Percentiles rank a stretch among this genome's conserved stretches.
These are phyloP conservation scores for Lepidiolamprologus cunningtoni DNA, from an alignment of 2,113 vertebrate genomes.

Conservation along the genomic window DNA sequence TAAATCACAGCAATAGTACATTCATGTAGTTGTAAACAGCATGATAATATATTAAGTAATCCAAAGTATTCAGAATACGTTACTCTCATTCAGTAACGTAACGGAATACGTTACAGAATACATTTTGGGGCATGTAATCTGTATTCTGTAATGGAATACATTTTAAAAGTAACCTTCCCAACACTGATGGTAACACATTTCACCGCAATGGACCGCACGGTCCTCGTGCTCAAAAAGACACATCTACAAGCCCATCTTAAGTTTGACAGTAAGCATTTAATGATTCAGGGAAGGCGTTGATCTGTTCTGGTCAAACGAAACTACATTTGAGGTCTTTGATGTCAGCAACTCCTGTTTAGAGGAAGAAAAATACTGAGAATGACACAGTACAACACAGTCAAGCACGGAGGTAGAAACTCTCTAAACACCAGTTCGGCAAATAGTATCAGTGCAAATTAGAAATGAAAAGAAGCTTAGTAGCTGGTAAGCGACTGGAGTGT, in stretches of 20 bases:
- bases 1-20: too few relatives aligned
- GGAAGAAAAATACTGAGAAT: not conserved
- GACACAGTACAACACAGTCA: not conserved
- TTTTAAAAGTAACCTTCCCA: too few relatives aligned
- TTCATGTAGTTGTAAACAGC: too few relatives aligned
- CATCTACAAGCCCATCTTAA: not conserved
- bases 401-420: not conserved
- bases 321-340: not conserved
- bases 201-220: fast-evolving
- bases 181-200: not conserved
- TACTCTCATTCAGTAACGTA: too few relatives aligned
- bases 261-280: not conserved
- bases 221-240: not conserved
- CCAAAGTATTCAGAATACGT: too few relatives aligned
- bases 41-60: too few relatives aligned
- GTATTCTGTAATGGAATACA: too few relatives aligned
- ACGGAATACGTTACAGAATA: too few relatives aligned
- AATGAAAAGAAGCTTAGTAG: not conserved
- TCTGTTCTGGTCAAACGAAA: not conserved
- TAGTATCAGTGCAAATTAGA: not conserved
- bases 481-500: not conserved
- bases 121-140: fast-evolving
- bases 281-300: not conserved
- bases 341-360: not conserved
- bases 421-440: not conserved